Conservation (phyloP, 2,113 vertebrate genomes). For the Vulpes vulpes region DNA sequence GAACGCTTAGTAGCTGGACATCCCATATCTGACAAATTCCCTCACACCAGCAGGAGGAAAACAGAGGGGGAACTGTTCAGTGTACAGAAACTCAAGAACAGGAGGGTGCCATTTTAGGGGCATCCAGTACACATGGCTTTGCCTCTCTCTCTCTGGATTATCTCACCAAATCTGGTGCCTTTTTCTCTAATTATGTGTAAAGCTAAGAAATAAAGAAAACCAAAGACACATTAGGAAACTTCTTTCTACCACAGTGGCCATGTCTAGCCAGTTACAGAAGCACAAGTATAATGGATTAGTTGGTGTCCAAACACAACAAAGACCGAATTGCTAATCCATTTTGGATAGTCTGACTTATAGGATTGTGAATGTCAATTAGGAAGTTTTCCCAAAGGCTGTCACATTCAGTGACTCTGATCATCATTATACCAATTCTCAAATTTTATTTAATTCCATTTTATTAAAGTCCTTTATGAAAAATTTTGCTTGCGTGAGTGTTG, state of each 20-base stretch:
- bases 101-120: neutral
- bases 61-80: too few species aligned
- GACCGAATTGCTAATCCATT: neutral
- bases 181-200: neutral
- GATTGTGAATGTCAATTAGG: neutral
- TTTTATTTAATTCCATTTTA: constrained; percentile 38
- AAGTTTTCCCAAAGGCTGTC: neutral
- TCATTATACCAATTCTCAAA: neutral
- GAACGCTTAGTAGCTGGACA: neutral
- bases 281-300: neutral
- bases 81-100: neutral
- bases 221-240: neutral
- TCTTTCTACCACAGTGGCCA: neutral
- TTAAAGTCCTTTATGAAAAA: neutral
- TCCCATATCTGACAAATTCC: neutral
- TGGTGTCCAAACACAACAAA: neutral
- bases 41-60: neutral
- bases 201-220: neutral
- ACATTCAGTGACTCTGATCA: neutral
- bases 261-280: too few species aligned
- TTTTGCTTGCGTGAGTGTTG: neutral
- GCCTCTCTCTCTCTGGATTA: neutral
- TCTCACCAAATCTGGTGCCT: neutral
- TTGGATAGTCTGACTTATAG: neutral
- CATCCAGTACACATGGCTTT: neutral